Evolutionary conservation across 2,113 vertebrate species (phyloP).

Genomic region (Phainopepla nitens): DNA sequence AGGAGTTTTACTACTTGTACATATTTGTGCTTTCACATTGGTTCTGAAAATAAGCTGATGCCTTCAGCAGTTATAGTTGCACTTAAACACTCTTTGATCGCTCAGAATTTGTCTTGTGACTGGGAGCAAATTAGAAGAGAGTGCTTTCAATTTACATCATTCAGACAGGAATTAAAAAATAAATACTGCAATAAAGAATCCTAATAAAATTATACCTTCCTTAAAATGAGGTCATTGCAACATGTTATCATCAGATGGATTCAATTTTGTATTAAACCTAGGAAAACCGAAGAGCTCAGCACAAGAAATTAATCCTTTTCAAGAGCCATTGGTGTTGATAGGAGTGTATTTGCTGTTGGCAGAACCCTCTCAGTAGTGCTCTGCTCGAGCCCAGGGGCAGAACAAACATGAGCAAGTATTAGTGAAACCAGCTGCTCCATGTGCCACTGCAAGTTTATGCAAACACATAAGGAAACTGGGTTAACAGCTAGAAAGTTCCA

Average conservation of each 20-base stretch:
- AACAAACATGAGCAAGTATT: not conserved
- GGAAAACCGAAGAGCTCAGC: not conserved
- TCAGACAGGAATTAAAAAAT: slow-evolving; percentile 7
- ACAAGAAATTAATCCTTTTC: not conserved
- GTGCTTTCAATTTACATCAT: not conserved
- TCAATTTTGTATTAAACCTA: not conserved
- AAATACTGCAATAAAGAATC: not conserved
- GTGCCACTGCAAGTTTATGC: not conserved
- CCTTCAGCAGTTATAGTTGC: not conserved
- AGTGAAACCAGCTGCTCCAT: not conserved
- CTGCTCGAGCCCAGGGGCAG: not conserved
- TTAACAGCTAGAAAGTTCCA: not conserved
- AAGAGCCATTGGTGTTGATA: not conserved
- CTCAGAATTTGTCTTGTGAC: not conserved
- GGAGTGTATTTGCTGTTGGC: not conserved
- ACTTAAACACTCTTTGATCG: not conserved
- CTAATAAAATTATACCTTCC: not conserved
- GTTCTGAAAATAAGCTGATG: not conserved
- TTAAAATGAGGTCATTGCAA: not conserved
- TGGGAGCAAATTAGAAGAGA: not conserved
- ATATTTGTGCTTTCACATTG: not conserved
- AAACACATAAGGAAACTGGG: not conserved
- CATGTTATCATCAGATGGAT: not conserved
- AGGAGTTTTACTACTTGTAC: not conserved
- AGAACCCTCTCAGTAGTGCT: not conserved